Evolutionary conservation across 2,888 invertebrate species (phyloP).

Genomic region (Steinernema carpocapsae): DNA sequence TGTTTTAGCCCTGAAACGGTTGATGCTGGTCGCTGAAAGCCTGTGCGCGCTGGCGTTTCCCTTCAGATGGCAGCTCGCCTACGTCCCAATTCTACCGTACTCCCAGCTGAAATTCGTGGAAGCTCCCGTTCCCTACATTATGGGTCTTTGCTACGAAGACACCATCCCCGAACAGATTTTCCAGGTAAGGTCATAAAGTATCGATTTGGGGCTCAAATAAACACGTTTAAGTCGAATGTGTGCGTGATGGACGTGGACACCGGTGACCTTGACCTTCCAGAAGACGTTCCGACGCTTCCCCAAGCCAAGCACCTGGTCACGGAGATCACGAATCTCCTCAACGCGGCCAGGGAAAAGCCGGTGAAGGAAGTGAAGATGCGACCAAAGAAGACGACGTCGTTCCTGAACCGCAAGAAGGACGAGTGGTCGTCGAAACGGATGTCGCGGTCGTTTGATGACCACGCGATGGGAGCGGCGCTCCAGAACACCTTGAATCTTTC

Average conservation of each 20-base stretch:
- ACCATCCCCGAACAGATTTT: slow-evolving; percentile 62
- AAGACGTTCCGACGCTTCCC: slow-evolving; percentile 91
- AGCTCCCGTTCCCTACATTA: slow-evolving; percentile 97
- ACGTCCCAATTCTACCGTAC: slow-evolving; percentile 95
- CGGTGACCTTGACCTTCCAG: slow-evolving; percentile 88
- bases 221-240: slow-evolving; percentile 77
- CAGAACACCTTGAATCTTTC: neutral
- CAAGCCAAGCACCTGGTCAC: slow-evolving; percentile 74
- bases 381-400: neutral
- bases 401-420: neutral
- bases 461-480: slow-evolving; percentile 51
- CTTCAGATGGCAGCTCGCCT: slow-evolving; percentile 97
- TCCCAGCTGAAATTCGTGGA: slow-evolving; percentile 85
- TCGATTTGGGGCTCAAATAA: neutral
- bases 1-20: slow-evolving; percentile 84
- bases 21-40: slow-evolving; percentile 95
- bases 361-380: slow-evolving; percentile 12
- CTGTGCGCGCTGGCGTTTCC: slow-evolving; percentile 88
- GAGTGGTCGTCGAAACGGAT: slow-evolving; percentile 62
- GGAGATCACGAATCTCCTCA: slow-evolving; percentile 54
- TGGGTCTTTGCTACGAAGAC: slow-evolving; percentile 79
- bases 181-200: slow-evolving; percentile 49
- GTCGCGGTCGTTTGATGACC: slow-evolving; percentile 74
- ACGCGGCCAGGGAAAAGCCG: slow-evolving; percentile 18
- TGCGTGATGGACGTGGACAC: slow-evolving; percentile 96